Base-by-base conservation (phyloP, 2,113 vertebrate genomes). In the Dicentrarchus labrax region DNA sequence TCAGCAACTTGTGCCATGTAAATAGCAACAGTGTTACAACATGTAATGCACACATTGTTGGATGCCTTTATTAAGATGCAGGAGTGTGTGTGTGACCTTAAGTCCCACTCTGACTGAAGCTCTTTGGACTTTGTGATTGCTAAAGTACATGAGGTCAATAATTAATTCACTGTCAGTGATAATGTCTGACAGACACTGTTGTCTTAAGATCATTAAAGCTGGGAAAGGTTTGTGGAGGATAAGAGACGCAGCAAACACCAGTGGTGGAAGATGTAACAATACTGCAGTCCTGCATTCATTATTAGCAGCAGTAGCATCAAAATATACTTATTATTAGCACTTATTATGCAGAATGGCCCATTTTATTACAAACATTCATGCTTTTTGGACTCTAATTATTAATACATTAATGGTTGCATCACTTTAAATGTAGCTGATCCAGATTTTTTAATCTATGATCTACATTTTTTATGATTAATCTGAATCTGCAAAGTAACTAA, bases 131-230 rank as follows among this genome's bases (percentile, higher is more conserved):
- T 43, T 47, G 45, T 47, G 3, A 47, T 12, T 47, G 45, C 30
- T n/a, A 30, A 4, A 43, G 36, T 43, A 41, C 50, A 65, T 11
- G 22, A 15, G 51, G 39, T 73, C 70, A 80, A 50, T 80, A 22
- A 64, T 38, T 10, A 36, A 47, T 47, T 66, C 17, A 57, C 62
- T 10, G n/a, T 24, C 13, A 39, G 21, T 53, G 36, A 36, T 24
- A 21, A 60, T 41, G 30, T 50, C 0, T 43, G 8, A 21, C 22
- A 4, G 6, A 24, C 54, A 30, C 30, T 53, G 45, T 8, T 22
- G 62, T 67, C 41, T 56, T 22, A 21, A 43, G n/a, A 16, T 43
- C 7, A 17, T 12, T 54, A 4, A 41, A 17, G 30, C 41, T 15
- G 17, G 4, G 10, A 61, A 19, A 36, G 41, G 8, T 36, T 17